A percentile compares a stretch with the other conserved stretches of the same genome.
Evolutionary conservation across 2,113 vertebrate genomes (phyloP).

Genomic region (Gasterosteus aculeatus): DNA sequence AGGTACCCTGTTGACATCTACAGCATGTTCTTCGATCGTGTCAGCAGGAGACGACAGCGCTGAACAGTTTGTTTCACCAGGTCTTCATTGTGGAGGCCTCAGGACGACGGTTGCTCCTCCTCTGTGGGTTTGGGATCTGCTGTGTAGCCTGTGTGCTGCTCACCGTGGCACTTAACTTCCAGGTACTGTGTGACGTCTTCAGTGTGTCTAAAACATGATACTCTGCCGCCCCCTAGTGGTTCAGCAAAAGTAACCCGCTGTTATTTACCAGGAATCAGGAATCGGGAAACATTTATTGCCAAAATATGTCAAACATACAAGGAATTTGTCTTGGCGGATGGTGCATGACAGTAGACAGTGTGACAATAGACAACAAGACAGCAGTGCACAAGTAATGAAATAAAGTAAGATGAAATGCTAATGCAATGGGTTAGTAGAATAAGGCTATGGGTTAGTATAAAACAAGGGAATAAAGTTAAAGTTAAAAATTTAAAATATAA

Average conservation of each 20-base stretch:
- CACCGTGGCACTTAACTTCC: conserved; percentile 85
- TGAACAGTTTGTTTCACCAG: conserved; percentile 67
- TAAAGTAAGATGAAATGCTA: too few species aligned
- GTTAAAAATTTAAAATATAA: too few species aligned
- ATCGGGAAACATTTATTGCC: too few species aligned
- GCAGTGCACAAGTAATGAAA: too few species aligned
- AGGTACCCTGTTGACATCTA: conserved; percentile 54
- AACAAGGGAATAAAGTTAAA: too few species aligned
- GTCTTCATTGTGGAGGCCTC: conserved; percentile 89
- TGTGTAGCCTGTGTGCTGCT: conserved; percentile 82
- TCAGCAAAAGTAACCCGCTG: background rate
- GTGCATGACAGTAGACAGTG: too few species aligned
- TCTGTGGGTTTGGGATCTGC: conserved; percentile 89
- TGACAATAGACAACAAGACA: too few species aligned
- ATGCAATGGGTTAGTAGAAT: too few species aligned
- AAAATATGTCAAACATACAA: too few species aligned
- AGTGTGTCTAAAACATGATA: background rate
- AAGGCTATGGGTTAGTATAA: too few species aligned
- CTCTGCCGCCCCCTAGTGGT: conserved; percentile 55
- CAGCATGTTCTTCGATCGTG: background rate
- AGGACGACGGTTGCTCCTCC: conserved; percentile 86
- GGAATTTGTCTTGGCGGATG: too few species aligned
- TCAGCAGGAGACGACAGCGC: background rate
- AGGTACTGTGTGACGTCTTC: conserved; percentile 76
- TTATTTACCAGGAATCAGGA: background rate